These are phyloP conservation scores for Myotis brandtii DNA, from an alignment of 2,113 vertebrate genomes.

Conservation along the genomic window DNA sequence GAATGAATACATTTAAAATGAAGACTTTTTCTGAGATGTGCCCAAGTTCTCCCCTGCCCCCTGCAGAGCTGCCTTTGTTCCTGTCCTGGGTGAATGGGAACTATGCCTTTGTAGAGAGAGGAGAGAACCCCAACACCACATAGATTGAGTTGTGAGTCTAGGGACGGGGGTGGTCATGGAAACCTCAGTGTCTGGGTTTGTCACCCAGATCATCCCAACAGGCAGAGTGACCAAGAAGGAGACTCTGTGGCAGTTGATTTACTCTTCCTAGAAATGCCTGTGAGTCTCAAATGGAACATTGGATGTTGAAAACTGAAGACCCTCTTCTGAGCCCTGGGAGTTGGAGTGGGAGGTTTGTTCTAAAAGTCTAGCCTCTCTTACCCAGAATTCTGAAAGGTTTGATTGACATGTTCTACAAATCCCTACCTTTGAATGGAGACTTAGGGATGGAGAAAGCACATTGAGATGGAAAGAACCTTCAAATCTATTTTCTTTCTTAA, in stretches of 20 bases:
- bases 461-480: neutral
- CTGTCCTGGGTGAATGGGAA: neutral
- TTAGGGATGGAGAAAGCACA: neutral
- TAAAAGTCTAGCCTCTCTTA: neutral
- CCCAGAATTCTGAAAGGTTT: neutral
- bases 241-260: neutral
- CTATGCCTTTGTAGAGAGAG: neutral
- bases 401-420: neutral
- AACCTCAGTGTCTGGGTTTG: neutral
- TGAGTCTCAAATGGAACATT: neutral
- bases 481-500: neutral
- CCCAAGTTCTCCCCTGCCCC: neutral
- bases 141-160: neutral
- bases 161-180: neutral
- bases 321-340: neutral
- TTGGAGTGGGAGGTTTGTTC: neutral
- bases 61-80: neutral
- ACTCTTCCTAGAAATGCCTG: neutral
- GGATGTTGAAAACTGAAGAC: neutral
- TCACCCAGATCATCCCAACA: neutral
- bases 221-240: neutral
- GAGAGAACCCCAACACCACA: neutral
- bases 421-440: neutral
- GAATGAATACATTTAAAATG: conserved; percentile 1
- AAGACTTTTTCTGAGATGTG: neutral